Percentiles rank a stretch among this genome's conserved stretches.
Conservation (phyloP, 30 jellyfish, hydroid and myxozoan species). For the Rhopilema esculentum region DNA sequence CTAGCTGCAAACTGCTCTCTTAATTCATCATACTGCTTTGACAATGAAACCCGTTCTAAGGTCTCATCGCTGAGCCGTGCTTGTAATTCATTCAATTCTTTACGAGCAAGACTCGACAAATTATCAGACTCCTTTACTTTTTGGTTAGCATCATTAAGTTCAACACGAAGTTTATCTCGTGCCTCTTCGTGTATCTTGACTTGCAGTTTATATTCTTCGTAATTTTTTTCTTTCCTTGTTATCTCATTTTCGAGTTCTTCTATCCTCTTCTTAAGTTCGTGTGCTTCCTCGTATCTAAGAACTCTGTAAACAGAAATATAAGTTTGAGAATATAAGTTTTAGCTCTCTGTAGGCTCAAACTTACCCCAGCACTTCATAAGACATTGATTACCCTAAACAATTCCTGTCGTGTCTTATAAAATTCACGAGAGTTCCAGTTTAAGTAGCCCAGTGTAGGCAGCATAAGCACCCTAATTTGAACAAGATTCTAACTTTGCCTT, state of each 20-base stretch:
- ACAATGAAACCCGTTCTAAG: slow-evolving; percentile 49
- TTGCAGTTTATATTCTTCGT: slow-evolving; percentile 64
- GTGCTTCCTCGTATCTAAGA: slow-evolving; percentile 79
- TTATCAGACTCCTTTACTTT: slow-evolving; percentile 48
- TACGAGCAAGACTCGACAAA: slow-evolving; percentile 8
- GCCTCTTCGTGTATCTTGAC: slow-evolving; percentile 75
- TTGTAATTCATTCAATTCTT: slow-evolving; percentile 50
- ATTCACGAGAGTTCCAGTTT: too few species aligned
- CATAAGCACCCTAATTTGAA: too few species aligned
- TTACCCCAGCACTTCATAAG: too few species aligned
- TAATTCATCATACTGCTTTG: slow-evolving; percentile 64
- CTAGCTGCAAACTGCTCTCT: slow-evolving; percentile 41
- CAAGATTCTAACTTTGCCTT: too few species aligned
- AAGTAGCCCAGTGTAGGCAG: too few species aligned
- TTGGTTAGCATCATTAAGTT: slow-evolving; percentile 62
- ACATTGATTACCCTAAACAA: too few species aligned
- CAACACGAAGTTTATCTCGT: slow-evolving; percentile 66
- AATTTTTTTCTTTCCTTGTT: slow-evolving; percentile 63
- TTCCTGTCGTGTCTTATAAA: too few species aligned
- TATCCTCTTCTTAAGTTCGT: slow-evolving; percentile 45
- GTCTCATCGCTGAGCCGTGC: slow-evolving; percentile 49
- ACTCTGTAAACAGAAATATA: slow-evolving; percentile 36
- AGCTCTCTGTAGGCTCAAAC: too few species aligned
- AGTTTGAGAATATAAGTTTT: too few species aligned
- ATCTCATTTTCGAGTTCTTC: slow-evolving; percentile 64